These are phyloP conservation scores for Apteryx owenii DNA, from an alignment of 2,113 vertebrate species.

Conservation along the genomic window DNA sequence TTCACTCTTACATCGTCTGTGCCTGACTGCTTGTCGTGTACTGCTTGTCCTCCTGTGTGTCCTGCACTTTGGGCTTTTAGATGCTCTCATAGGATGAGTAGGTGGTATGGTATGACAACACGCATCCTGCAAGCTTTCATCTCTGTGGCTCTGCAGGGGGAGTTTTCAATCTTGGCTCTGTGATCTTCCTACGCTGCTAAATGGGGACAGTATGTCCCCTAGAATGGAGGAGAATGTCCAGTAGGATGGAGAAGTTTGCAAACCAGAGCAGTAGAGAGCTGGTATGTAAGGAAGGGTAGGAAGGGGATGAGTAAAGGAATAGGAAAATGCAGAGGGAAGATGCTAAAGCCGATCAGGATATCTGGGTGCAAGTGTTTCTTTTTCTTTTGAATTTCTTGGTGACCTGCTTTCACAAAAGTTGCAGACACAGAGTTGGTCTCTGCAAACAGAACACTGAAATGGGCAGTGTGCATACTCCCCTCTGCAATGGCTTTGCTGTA, in stretches of 20 bases:
- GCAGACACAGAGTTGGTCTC: not conserved
- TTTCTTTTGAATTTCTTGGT: not conserved
- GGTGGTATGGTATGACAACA: too few species aligned
- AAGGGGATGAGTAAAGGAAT: not conserved
- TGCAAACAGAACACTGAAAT: not conserved
- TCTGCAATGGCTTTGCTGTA: not conserved
- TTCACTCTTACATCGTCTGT: not conserved
- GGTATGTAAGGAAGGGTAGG: not conserved
- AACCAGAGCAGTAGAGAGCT: not conserved
- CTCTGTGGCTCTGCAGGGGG: not conserved
- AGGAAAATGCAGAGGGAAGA: not conserved
- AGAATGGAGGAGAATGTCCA: not conserved
- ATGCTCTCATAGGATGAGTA: not conserved
- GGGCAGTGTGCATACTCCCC: fast-evolving
- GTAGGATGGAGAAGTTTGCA: not conserved
- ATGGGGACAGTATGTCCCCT: not conserved
- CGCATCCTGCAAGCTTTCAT: not conserved
- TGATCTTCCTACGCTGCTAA: not conserved
- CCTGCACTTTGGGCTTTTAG: not conserved
- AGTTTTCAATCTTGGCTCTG: not conserved
- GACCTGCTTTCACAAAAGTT: not conserved
- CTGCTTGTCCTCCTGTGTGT: not conserved
- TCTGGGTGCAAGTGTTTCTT: not conserved
- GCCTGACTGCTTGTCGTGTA: too few species aligned
- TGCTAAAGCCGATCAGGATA: not conserved